Conservation (phyloP, 2,888 invertebrate species). For the Aromia moschata region DNA sequence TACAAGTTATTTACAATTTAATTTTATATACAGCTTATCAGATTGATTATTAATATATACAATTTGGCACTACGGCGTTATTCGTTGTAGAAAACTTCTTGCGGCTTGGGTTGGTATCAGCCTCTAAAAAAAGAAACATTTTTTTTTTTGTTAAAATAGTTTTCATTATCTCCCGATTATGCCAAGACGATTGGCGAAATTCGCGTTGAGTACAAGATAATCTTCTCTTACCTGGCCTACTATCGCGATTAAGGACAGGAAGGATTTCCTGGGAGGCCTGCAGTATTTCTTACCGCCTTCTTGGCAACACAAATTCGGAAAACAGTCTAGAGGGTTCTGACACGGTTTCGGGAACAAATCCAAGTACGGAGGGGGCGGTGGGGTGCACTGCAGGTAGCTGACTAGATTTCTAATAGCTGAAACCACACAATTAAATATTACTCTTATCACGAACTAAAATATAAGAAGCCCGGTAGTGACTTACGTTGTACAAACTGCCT, state of each 20-base stretch:
- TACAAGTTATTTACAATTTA: no score
- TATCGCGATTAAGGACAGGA: slow-evolving; percentile 73
- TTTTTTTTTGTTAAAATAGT: no score
- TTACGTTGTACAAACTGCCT: slow-evolving; percentile 73
- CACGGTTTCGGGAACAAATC: slow-evolving; percentile 78
- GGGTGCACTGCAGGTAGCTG: slow-evolving; percentile 78
- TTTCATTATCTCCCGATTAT: not conserved
- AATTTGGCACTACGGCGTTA: slow-evolving; percentile 25
- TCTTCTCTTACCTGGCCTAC: slow-evolving; percentile 66
- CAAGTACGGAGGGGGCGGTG: slow-evolving; percentile 72
- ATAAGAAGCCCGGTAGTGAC: slow-evolving; percentile 43
- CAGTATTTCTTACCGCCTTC: slow-evolving; percentile 78
- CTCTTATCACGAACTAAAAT: no score
- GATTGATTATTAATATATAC: no score
- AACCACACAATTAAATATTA: no score
- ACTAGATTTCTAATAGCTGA: slow-evolving; percentile 60
- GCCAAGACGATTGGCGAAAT: no score
- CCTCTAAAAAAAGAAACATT: slow-evolving; percentile 47
- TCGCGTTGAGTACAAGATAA: no score
- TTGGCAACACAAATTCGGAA: slow-evolving; percentile 83
- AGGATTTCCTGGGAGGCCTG: slow-evolving; percentile 76
- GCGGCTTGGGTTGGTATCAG: slow-evolving; percentile 51
- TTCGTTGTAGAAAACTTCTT: slow-evolving; percentile 49
- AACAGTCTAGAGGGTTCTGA: slow-evolving; percentile 77
- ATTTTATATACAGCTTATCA: no score